These are phyloP conservation scores for Hemicentrotus pulcherrimus DNA, from an alignment of 35 echinoderm and acorn worm genomes.

Conservation along the genomic window DNA sequence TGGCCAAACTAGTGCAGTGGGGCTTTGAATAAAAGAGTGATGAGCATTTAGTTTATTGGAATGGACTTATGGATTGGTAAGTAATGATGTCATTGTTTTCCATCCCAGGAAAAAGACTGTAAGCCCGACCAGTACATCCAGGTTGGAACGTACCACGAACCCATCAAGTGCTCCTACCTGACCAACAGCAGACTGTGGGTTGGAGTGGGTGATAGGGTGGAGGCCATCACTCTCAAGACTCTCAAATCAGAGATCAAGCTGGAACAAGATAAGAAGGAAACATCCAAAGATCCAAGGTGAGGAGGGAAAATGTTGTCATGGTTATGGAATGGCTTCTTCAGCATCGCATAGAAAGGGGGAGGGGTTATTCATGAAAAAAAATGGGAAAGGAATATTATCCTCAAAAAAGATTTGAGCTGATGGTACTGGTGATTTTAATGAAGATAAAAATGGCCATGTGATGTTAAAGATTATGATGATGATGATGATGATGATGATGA, in stretches of 20 bases:
- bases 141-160: conserved; percentile 59
- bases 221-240: conserved; percentile 39
- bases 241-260: conserved; percentile 5
- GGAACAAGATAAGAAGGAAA: neutral
- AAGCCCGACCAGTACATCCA: conserved; percentile 54
- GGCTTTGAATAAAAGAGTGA: too few relatives aligned
- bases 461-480: too few relatives aligned
- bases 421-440: too few relatives aligned
- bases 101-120: conserved; percentile 47
- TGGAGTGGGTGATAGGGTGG: conserved; percentile 51
- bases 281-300: conserved; percentile 35
- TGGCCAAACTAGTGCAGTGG: too few relatives aligned
- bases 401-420: too few relatives aligned
- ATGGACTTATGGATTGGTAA: too few relatives aligned
- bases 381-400: too few relatives aligned
- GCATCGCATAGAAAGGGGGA: neutral
- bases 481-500: too few relatives aligned
- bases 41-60: too few relatives aligned
- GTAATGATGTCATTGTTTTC: neutral
- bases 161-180: conserved; percentile 65
- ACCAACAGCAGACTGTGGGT: conserved; percentile 65
- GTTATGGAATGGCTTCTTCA: neutral
- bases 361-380: neutral
- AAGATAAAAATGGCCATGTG: too few relatives aligned
- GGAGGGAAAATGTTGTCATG: neutral